A percentile compares a stretch with the other conserved stretches of the same genome.
phyloP scores from a whole-genome alignment of 2,888 invertebrate species.

The Nudaria mundana region DNA sequence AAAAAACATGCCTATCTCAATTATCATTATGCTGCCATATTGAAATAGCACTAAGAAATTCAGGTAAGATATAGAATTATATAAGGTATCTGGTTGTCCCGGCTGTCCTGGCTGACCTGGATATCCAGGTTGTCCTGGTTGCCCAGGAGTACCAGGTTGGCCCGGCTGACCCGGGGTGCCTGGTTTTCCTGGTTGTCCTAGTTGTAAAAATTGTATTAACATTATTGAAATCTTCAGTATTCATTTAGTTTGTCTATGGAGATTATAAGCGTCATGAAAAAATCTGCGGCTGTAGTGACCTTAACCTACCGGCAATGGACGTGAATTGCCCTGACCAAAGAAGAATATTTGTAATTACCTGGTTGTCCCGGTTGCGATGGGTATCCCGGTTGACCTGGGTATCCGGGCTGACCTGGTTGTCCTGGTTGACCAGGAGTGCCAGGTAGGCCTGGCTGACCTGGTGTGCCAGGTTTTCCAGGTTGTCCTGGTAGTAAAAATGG shows the following conservation, averaged over 20 bases:
- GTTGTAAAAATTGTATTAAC: constrained; percentile 4
- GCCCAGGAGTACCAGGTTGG: constrained; percentile 12
- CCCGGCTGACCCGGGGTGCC: constrained; percentile 21
- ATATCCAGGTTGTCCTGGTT: constrained; percentile 2
- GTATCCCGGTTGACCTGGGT: constrained; percentile 20
- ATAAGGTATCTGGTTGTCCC: constrained; percentile 9
- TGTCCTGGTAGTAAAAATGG: constrained; percentile 32
- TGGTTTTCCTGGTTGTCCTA: constrained; percentile 19
- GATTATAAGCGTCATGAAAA: too few species aligned
- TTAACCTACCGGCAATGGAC: too few species aligned
- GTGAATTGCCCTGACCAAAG: constrained; percentile 10
- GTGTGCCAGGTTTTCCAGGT: constrained; percentile 34
- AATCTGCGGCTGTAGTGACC: too few species aligned
- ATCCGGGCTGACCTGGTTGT: constrained; percentile 28
- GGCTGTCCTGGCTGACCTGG: constrained; percentile 7
- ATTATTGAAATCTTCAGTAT: too few species aligned
- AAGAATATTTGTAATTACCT: too few species aligned
- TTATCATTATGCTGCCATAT: too few species aligned
- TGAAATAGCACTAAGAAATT: too few species aligned
- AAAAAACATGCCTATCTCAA: too few species aligned
- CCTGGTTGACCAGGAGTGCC: constrained; percentile 40
- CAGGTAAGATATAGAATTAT: too few species aligned
- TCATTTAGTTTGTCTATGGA: too few species aligned
- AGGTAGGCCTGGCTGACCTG: constrained; percentile 37
- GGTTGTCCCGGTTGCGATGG: constrained; percentile 24